Conservation (phyloP, 2,113 vertebrate species). For the Aleadryas rufinucha region DNA sequence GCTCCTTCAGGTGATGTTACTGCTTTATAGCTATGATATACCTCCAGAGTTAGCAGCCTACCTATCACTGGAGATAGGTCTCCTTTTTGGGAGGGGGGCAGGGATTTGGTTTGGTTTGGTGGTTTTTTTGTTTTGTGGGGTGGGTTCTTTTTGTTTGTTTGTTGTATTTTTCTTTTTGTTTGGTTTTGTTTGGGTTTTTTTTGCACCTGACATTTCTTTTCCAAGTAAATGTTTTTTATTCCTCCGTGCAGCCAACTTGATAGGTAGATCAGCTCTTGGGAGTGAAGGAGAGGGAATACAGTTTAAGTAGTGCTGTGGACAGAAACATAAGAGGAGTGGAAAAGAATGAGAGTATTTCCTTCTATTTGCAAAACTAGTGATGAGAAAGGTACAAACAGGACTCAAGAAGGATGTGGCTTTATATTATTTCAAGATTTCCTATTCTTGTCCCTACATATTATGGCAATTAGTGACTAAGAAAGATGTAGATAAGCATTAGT, state of each 20-base stretch:
- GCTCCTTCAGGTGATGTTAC: not conserved
- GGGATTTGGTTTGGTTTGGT: not conserved
- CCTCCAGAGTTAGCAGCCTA: not conserved
- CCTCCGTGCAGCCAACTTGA: not conserved
- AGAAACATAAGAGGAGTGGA: not conserved
- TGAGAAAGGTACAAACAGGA: not conserved
- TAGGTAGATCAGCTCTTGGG: not conserved
- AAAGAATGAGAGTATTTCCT: not conserved
- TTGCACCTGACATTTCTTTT: not conserved
- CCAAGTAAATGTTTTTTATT: not conserved
- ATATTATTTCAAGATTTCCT: not conserved
- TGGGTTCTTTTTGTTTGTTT: accelerated
- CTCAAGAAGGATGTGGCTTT: not conserved
- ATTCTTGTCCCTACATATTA: not conserved
- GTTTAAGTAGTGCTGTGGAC: not conserved
- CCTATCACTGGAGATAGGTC: not conserved
- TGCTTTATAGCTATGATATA: not conserved
- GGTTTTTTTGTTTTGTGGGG: not conserved
- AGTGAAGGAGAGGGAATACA: not conserved
- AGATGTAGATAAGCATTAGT: not conserved
- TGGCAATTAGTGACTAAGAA: not conserved
- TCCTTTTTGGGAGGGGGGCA: accelerated
- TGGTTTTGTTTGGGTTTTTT: not conserved
- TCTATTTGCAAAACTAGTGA: not conserved
- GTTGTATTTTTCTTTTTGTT: not conserved